Base-by-base conservation (phyloP, 1,140 invertebrate species). In the Drosophila novamexicana region DNA sequence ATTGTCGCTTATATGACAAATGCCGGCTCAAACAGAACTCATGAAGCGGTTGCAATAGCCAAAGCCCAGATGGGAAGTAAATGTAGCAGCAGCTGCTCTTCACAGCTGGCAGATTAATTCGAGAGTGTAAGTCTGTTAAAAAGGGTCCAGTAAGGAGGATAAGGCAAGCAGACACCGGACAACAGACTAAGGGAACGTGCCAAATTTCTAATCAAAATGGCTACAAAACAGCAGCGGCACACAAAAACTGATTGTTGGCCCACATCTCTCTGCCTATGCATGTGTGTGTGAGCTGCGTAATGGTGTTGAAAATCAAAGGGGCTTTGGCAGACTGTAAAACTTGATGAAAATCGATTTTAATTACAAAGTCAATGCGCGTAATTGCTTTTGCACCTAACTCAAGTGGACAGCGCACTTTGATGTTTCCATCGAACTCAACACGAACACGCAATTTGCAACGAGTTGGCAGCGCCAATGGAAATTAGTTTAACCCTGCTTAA, bases 341-440 rank as follows among this genome's bases (percentile, higher is more conserved):
- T 89, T 89, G 83, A 77, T 89, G 80, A 72, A 84, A 88, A 88
- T 88, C 84, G 84, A 88, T 88, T 89, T 89, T 90, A 90, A 90
- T 89, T 89, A 89, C 84, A 89, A 89, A 89, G 84, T 81, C 84
- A 78, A 81, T 84, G 84, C 80, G 84, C 84, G 80, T 89, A 88
- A 88, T 88, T 88, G 84, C 84, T 80, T 80, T 83, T 88, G 70
- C 82, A 88, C 83, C 82, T 88, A 88, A 77, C 79, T 86, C 79
- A 79, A 85, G 82, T 79, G 75, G 59, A 56, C 59, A 79, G 59
- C 64, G 57, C 70, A 78, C 78, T 85, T 85, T 85, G 70, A 57
- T 79, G 72, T 75, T 73, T 78, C 80, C 36, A 74, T 68, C 58
- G 47, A 63, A 47, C 65, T 45, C 52, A 37, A 66, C 40, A 40